Base-by-base conservation (phyloP, 2,113 vertebrate species). In the Menura novaehollandiae region DNA sequence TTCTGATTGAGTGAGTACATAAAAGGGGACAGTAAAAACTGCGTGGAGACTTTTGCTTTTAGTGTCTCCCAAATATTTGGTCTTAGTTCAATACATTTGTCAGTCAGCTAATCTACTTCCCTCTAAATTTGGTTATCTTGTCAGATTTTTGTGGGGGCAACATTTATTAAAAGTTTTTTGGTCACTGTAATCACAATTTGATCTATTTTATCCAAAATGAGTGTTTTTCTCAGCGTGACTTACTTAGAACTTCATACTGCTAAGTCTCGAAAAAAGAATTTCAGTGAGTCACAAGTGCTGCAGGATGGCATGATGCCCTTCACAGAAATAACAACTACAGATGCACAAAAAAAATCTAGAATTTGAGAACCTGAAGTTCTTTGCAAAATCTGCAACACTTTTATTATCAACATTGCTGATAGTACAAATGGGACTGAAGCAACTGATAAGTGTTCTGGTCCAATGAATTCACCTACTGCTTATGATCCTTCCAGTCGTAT, bases 401-500 rank as follows among this genome's bases (percentile, higher is more conserved):
- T 55, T 92, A 62, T 97, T 94, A 91, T 93, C 89, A 87, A 14
- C 30, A 27, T 7, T 94, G 69, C 73, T 75, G 93, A 95, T 95
- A 94, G 39, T 82, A 87, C 76, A 91, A 96, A 93, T 85, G 76
- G 82, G 84, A 91, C 86, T 95, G 88, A 97, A 96, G 73, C 30
- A 85, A 89, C 58, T 72, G 84, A 85, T 96, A 91, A 94, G 59
- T 51, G 93, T 93, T 97, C 82, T 85, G 73, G 85, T 96, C 93
- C 85, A 81, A 52, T 67, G 74, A 94, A 94, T 95, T 95, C 78
- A 87, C 87, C 96, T 97, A 74, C 93, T 94, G 82, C 77, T 94
- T 92, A 75, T 87, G 87, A 89, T 92, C 49, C 51, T 59, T 80
- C 62, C 51, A 62, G 76, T 85, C 5, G 2, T 77, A 91, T 91